Percentiles rank a stretch among this genome's conserved stretches.
phyloP scores from a whole-genome alignment of 2,113 vertebrate species.

The Tichodroma muraria region DNA sequence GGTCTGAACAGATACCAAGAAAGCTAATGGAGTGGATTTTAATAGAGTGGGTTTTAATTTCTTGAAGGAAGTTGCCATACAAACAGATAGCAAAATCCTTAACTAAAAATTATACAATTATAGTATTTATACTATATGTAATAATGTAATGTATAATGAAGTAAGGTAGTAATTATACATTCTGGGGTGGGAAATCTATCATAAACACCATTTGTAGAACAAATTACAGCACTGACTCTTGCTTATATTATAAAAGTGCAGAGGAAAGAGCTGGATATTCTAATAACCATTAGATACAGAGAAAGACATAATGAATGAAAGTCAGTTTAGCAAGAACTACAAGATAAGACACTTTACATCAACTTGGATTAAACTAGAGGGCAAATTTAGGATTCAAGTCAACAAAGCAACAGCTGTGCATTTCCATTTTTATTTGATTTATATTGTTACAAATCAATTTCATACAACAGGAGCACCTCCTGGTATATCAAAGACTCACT shows the following conservation, averaged over 20 bases:
- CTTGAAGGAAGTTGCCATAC: not conserved
- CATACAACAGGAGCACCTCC: not conserved
- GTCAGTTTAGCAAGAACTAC: not conserved
- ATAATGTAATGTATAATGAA: no score
- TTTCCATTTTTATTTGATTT: not conserved
- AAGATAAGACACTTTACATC: not conserved
- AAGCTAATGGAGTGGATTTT: not conserved
- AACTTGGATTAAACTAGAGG: not conserved
- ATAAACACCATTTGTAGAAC: not conserved
- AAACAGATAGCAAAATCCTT: not conserved
- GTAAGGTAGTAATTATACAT: not conserved
- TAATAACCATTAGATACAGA: not conserved
- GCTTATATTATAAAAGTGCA: not conserved
- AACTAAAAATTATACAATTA: no score
- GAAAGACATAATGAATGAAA: not conserved
- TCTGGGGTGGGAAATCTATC: not conserved
- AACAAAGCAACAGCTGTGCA: not conserved
- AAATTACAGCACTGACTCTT: not conserved
- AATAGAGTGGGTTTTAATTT: not conserved
- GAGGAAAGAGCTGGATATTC: not conserved
- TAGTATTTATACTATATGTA: no score
- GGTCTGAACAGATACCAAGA: not conserved
- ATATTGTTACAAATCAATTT: not conserved
- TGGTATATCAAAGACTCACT: not conserved
- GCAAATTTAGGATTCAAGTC: not conserved